phyloP scores from a whole-genome alignment of 1,140 invertebrate species.

The Ceratina calcarata region DNA sequence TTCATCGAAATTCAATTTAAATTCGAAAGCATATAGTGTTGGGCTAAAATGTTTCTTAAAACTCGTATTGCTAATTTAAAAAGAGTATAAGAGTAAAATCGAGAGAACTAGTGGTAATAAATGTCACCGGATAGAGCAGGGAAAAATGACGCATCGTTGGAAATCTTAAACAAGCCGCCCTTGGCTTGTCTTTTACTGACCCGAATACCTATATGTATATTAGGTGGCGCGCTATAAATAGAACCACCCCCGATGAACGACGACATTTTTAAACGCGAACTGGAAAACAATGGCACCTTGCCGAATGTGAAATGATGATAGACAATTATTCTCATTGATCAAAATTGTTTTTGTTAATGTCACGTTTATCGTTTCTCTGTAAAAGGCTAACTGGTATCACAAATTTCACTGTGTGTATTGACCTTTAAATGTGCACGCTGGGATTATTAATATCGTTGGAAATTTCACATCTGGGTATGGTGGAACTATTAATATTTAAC shows the following conservation, averaged over 20 bases:
- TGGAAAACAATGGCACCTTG: slow-evolving; percentile 1
- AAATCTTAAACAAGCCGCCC: slow-evolving; percentile 62
- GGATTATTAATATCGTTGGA: slow-evolving; percentile 30
- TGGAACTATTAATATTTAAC: slow-evolving; percentile 21
- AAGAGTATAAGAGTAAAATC: background rate
- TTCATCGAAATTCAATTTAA: background rate
- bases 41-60: too few relatives aligned
- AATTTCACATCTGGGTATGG: slow-evolving; percentile 23
- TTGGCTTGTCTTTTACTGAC: slow-evolving; percentile 72
- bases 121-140: background rate
- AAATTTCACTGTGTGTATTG: slow-evolving; percentile 11
- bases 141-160: slow-evolving; percentile 37
- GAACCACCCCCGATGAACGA: slow-evolving; percentile 72
- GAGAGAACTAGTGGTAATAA: background rate
- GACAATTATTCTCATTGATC: too few relatives aligned
- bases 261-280: slow-evolving; percentile 46
- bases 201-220: slow-evolving; percentile 74
- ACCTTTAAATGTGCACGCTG: slow-evolving; percentile 32
- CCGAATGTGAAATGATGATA: too few relatives aligned
- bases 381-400: background rate
- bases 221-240: slow-evolving; percentile 70
- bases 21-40: background rate
- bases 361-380: background rate
- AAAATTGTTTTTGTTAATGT: too few relatives aligned
- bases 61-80: too few relatives aligned